These are phyloP conservation scores for Pinctada fucata DNA, from an alignment of 2,888 invertebrate species.

Conservation along the genomic window DNA sequence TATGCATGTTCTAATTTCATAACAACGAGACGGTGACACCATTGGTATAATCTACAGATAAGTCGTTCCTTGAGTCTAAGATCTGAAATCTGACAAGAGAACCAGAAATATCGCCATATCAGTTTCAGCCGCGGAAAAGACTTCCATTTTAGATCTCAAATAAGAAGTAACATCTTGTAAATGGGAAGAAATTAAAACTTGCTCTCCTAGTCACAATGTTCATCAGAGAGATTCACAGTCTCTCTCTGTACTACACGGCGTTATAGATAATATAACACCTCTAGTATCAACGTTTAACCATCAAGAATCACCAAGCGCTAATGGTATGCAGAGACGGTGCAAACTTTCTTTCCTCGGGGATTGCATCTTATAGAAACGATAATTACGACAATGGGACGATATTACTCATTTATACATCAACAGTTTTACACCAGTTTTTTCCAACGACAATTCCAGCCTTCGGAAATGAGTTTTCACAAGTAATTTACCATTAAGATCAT, in stretches of 20 bases:
- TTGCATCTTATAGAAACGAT: not conserved
- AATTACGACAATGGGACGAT: not conserved
- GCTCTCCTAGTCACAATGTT: no score
- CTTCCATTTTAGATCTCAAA: no score
- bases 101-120: no score
- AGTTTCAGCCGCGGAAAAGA: no score
- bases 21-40: no score
- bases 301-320: not conserved
- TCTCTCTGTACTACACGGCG: not conserved
- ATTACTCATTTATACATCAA: conserved; percentile 15
- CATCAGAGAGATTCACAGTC: no score
- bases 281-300: not conserved
- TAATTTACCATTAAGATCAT: not conserved
- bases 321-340: conserved; percentile 8
- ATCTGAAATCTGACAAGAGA: no score
- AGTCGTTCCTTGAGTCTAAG: no score
- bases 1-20: no score
- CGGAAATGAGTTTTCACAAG: conserved; percentile 3
- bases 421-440: conserved; percentile 6
- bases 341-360: not conserved
- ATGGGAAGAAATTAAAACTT: no score
- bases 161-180: no score
- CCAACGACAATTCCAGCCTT: not conserved
- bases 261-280: conserved; percentile 3
- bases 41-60: no score